Base-by-base conservation (phyloP, 2,888 invertebrate species). In the Eristalinus sepulchralis region DNA sequence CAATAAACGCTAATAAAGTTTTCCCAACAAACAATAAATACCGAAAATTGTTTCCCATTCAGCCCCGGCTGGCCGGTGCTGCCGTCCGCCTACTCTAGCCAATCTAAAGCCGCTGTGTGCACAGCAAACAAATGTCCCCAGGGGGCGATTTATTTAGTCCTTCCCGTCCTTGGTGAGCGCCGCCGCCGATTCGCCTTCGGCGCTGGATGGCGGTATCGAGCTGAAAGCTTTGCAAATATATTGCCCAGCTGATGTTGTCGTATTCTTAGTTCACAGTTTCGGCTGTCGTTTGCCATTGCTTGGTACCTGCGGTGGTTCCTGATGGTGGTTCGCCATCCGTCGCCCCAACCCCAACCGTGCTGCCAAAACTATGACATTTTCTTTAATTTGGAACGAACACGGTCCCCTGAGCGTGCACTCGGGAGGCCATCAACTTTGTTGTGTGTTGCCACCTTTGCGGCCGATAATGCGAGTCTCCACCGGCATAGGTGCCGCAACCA, bases 1-100 rank as follows among this genome's bases (percentile, higher is more conserved):
- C 83, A 82, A 83, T 86, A 78, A 86, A 78, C 78, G 75, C 63
- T 79, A 79, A 82, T 79, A 86, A 75, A 82, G 78, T 83, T 86
- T 63, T 78, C 24, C 68, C 13, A 68, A 82, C 64, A 73, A 82
- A 78, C 77, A 70, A 70, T 78, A 86, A 82, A 84, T 76, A 71
- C 67, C 59, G 64, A 75, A 83, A 75, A 83, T 83, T 83, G 80
- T 75, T 84, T 81, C 82, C 34, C 20, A 55, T 82, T 77, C 72
- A 71, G 68, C 62, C 62, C 57, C 62, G 13, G n/a, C 34, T 20
- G 59, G 36, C 63, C 64, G 78, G 36, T 47, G 22, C 24, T 20
- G 13, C 17, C 34, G 33, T 10, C 73, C 73, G 63, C 70, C 68
- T 34, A 24, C 33, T 47, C 17, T 47, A 47, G 47, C 47, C 73